Conservation (phyloP, 2,113 vertebrate species). For the Sinocyclocheilus maitianheensis region DNA sequence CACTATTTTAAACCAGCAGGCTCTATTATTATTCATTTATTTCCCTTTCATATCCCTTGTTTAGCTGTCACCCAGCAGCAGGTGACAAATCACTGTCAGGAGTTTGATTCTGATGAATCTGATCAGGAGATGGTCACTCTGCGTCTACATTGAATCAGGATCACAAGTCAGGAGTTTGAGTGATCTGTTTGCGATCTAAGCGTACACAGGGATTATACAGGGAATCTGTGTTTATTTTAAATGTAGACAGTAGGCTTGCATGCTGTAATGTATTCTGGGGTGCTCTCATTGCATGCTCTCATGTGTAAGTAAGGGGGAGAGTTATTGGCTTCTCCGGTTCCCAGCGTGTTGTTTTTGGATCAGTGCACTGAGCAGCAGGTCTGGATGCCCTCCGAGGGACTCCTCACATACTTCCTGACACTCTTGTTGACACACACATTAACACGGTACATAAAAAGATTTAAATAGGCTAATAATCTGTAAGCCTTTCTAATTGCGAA, state of each 20-base stretch:
- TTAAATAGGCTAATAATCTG: neutral
- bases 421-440: conserved; percentile 2
- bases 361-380: conserved; percentile 50
- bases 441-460: neutral
- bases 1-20: neutral
- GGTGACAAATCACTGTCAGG: conserved; percentile 14
- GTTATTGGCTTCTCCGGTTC: conserved; percentile 55
- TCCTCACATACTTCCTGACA: conserved; percentile 43
- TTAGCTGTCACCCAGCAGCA: neutral
- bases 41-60: neutral
- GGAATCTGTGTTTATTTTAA: neutral
- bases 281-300: neutral
- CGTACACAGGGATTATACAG: neutral
- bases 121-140: neutral
- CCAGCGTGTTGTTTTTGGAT: conserved; percentile 69
- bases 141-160: neutral
- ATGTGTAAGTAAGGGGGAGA: neutral
- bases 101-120: neutral
- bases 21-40: neutral
- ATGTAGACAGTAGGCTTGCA: neutral
- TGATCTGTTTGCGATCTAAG: neutral
- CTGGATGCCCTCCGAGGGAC: conserved; percentile 53
- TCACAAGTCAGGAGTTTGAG: neutral
- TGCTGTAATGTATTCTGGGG: neutral
- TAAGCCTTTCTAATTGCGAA: neutral